Conservation (phyloP, 2,888 invertebrate genomes). For the Carcina quercana region DNA sequence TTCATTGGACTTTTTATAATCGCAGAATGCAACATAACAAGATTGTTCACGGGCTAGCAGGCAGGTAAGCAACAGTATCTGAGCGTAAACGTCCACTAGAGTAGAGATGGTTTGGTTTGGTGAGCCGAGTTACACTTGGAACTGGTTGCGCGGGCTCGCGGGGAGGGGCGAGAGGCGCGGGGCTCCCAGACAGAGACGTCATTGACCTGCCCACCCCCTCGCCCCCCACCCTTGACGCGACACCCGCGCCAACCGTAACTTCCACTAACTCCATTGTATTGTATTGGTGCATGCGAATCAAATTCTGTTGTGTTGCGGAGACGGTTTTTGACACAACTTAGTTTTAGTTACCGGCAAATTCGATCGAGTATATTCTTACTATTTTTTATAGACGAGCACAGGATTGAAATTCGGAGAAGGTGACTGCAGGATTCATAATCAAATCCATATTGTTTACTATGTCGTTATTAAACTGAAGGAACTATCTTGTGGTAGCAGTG, state of each 20-base stretch:
- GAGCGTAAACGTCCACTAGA: constrained; percentile 58
- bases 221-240: constrained; percentile 30
- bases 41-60: constrained; percentile 43
- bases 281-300: constrained; percentile 51
- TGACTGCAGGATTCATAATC: too few species aligned
- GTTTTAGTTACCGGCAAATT: too few species aligned
- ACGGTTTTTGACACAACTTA: constrained; percentile 30
- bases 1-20: constrained; percentile 14
- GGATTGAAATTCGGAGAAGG: too few species aligned
- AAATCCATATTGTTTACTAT: too few species aligned
- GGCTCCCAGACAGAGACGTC: constrained; percentile 66
- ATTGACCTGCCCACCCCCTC: constrained; percentile 55
- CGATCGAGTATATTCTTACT: too few species aligned
- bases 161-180: constrained; percentile 28
- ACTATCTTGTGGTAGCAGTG: too few species aligned
- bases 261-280: too few species aligned
- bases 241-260: constrained; percentile 57
- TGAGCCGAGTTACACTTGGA: constrained; percentile 30
- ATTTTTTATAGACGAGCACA: too few species aligned
- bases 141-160: constrained; percentile 36
- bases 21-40: constrained; percentile 37
- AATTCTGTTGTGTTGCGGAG: constrained; percentile 50
- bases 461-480: too few species aligned
- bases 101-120: constrained; percentile 58
- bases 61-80: constrained; percentile 41